Base-by-base conservation (phyloP, 2,113 vertebrate species). In the Upupa epops region DNA sequence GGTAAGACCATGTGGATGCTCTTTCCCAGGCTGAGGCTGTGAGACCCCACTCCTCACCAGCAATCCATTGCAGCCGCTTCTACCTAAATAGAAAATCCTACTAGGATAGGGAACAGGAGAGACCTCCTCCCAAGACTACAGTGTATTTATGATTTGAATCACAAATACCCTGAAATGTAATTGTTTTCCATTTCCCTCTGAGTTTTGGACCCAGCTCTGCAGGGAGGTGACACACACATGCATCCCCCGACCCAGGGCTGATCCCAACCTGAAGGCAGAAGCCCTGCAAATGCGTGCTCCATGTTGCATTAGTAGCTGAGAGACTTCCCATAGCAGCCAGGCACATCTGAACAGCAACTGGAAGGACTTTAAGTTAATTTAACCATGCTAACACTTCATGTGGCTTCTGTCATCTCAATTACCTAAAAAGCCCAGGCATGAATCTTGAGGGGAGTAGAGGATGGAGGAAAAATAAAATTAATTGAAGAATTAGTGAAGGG, bases 341-440 rank as follows among this genome's bases (percentile, higher is more conserved):
- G 59, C 81, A 72, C 1, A 0, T 77, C 81, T 45, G 58, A 75
- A 82, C 56, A 78, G 68, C 64, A 28, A 36, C 58, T 25, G 82
- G 31, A 82, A 89, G n/a, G 82, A 70, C 61, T 92, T 55, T 34
- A n/a, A 64, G 65, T 78, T 71, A 78, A 86, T 85, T 87, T 83
- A 86, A 52, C 55, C 40, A 58, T 0, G 0, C 71, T 88, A 89
- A 76, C 36, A 83, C 5, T 1, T 72, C 83, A 34, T 5, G 40
- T 82, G 73, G 71, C 55, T 83, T 84, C 70, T 96, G 51, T 65
- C 70, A 87, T 77, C 46, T 78, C 81, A 69, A 54, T 68, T 71
- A 93, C 78, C 86, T 78, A 68, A 93, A 94, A 88, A 75, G 8
- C 45, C 34, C 81, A 78, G 52, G 89, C 74, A 90, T 6, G 46